Conservation (phyloP, 2,888 invertebrate genomes). For the Philaethria dido region DNA sequence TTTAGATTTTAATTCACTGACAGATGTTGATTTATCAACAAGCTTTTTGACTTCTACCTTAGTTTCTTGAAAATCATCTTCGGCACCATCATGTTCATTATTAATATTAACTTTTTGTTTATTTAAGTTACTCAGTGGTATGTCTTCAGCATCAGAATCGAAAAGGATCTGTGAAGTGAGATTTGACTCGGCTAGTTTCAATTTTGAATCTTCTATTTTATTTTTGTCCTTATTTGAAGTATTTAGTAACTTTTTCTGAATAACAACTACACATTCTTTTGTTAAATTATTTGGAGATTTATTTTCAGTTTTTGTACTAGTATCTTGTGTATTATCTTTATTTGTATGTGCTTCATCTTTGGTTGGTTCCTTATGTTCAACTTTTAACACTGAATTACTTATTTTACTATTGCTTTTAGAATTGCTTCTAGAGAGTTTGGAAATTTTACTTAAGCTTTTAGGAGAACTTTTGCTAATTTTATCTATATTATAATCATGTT, state of each 20-base stretch:
- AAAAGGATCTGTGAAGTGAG: slow-evolving; percentile 54
- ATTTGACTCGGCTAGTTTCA: slow-evolving; percentile 41
- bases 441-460: slow-evolving; percentile 33
- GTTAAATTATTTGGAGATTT: slow-evolving; percentile 67
- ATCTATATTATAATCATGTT: slow-evolving; percentile 3
- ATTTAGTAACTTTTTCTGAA: slow-evolving; percentile 72
- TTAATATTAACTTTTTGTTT: slow-evolving; percentile 48
- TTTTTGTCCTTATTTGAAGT: slow-evolving; percentile 30
- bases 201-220: slow-evolving; percentile 33
- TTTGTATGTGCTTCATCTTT: neutral
- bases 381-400: slow-evolving; percentile 14
- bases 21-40: slow-evolving; percentile 53
- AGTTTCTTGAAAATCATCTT: slow-evolving; percentile 59
- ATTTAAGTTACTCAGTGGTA: slow-evolving; percentile 61
- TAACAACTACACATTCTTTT: slow-evolving; percentile 75
- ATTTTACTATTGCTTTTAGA: slow-evolving; percentile 50
- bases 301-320: slow-evolving; percentile 11
- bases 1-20: slow-evolving; percentile 46
- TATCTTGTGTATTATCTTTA: neutral
- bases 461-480: slow-evolving; percentile 16
- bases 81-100: neutral
- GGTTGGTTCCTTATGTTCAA: neutral
- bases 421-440: slow-evolving; percentile 48
- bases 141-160: slow-evolving; percentile 72
- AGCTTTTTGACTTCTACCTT: slow-evolving; percentile 48